phyloP scores from a whole-genome alignment of 2,113 vertebrate genomes.

The Gambusia holbrooki region DNA sequence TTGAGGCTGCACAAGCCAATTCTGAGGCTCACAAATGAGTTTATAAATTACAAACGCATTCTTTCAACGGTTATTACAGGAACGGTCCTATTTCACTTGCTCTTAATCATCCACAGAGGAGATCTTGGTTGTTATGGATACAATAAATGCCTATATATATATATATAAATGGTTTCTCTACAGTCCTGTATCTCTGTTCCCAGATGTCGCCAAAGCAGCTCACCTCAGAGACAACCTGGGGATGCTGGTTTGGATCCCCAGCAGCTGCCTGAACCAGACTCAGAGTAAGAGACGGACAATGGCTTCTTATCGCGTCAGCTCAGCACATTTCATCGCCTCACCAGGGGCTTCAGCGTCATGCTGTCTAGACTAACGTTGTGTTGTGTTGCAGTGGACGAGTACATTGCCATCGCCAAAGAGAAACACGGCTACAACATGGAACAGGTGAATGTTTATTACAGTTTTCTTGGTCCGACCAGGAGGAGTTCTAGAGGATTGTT shows the following conservation, averaged over 20 bases:
- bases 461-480: background rate
- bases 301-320: too few species aligned
- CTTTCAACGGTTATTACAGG: too few species aligned
- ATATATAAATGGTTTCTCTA: background rate
- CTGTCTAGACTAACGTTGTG: background rate
- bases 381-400: conserved; percentile 91
- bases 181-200: background rate
- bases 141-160: too few species aligned
- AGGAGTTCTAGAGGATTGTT: conserved; percentile 26
- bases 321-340: too few species aligned
- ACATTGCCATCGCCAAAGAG: conserved; percentile 97
- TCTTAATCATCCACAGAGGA: too few species aligned
- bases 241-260: conserved; percentile 97
- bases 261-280: conserved; percentile 88
- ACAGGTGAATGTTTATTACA: conserved; percentile 80
- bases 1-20: too few species aligned
- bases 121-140: too few species aligned
- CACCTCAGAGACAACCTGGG: conserved; percentile 92
- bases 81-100: too few species aligned
- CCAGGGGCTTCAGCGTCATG: background rate
- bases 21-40: too few species aligned
- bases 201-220: conserved; percentile 87
- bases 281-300: conserved; percentile 83
- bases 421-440: conserved; percentile 99
- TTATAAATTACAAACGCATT: too few species aligned